Conservation (phyloP, 2,113 vertebrate species). For the Tricholaema leucomelas region DNA sequence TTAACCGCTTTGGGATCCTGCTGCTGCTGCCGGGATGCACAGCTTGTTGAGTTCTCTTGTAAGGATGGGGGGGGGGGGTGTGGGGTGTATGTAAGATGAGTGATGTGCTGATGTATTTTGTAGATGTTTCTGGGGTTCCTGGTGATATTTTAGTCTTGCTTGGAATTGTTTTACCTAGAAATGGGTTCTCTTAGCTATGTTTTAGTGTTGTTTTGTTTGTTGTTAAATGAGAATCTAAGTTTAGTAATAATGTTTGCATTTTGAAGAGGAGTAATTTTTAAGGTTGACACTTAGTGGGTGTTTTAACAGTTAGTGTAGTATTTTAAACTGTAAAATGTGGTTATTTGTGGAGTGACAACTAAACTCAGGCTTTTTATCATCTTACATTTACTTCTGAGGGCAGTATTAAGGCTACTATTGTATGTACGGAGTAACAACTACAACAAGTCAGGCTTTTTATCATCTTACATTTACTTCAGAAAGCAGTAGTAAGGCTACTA, state of each 20-base stretch:
- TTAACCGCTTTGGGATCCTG: background rate
- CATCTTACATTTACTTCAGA: no score
- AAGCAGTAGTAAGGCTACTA: no score
- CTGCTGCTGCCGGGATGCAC: background rate
- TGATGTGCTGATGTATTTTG: background rate
- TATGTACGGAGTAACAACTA: no score
- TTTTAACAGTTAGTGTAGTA: background rate
- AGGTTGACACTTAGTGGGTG: background rate
- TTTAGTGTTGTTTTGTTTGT: background rate
- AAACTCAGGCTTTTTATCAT: background rate
- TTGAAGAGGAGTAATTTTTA: background rate
- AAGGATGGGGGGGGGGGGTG: no score
- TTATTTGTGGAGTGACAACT: background rate
- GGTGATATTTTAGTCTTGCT: background rate
- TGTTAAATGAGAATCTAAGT: background rate
- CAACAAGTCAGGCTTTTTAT: no score
- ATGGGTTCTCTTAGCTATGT: background rate
- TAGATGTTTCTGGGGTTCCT: background rate
- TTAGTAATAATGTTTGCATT: background rate
- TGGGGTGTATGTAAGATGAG: no score
- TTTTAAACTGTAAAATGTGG: background rate
- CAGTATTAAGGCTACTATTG: background rate
- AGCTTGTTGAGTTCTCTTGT: background rate
- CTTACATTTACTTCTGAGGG: background rate
- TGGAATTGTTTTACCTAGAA: background rate